These are phyloP conservation scores for Girardia tigrina DNA, from an alignment of 2,888 invertebrate species.

Conservation along the genomic window DNA sequence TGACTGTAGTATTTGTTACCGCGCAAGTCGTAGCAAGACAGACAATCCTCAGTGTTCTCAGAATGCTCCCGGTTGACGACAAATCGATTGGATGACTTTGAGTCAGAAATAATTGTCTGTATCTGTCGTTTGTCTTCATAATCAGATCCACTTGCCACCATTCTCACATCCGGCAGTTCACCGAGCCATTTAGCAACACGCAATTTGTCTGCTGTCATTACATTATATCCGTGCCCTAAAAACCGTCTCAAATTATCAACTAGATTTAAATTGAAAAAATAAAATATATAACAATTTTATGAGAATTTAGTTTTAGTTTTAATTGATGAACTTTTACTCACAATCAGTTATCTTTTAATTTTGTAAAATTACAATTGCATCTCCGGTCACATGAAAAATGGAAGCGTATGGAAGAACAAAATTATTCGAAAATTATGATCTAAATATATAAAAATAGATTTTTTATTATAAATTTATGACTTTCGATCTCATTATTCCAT, in stretches of 20 bases:
- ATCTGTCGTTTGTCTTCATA: neutral
- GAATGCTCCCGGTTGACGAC: constrained; percentile 5
- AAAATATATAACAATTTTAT: no score
- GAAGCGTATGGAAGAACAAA: no score
- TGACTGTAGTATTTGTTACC: constrained; percentile 2
- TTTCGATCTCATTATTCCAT: no score
- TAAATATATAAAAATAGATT: no score
- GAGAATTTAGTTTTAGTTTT: no score
- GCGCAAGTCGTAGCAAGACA: neutral
- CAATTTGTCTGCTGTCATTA: constrained; percentile 12
- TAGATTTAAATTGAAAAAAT: neutral
- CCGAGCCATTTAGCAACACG: neutral
- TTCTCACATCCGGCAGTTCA: constrained; percentile 1
- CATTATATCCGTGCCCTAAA: constrained; percentile 5
- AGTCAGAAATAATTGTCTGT: neutral
- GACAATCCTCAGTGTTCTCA: constrained; percentile 6
- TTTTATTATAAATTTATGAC: no score
- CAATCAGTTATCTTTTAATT: no score
- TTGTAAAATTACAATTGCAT: no score
- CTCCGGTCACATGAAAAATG: no score
- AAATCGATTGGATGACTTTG: constrained; percentile 3
- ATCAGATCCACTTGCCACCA: neutral
- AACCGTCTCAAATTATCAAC: no score
- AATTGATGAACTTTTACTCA: neutral
- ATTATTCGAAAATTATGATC: neutral